Base-by-base conservation (phyloP, 2,888 invertebrate genomes). In the Chymomyza caudatula region DNA sequence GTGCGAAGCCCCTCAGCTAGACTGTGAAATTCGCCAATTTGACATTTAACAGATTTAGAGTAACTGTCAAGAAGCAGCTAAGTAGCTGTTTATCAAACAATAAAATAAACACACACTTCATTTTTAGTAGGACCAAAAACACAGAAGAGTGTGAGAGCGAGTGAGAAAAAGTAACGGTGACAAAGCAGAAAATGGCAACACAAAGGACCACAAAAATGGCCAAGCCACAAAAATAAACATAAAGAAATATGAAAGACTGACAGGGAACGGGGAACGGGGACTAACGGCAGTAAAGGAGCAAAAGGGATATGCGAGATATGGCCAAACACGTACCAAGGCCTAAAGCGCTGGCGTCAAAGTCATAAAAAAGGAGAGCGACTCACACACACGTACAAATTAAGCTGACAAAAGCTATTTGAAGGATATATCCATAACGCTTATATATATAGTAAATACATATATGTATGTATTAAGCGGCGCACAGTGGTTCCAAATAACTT, bases 101-200 rank as follows among this genome's bases (percentile, higher is more conserved):
- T 86, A 86, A 85, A 85, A 81, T 85, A 85, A 86, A 85, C 86
- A 85, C 83, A 73, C 86, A 76, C 76, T 86, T 77, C 72, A 63
- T 49, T 60, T 60, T 67, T 53, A 53, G 17, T 47, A 47, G 51
- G 2, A 49, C 17, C 1, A 60, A 47, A 29, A 29, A 23, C 17
- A 29, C 37, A 17, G n/a, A 13, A 22, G 13, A 6, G 13, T 20
- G 51, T 5, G 19, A 17, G 19, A 51, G 51, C 3, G 22, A 22
- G 22, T 13, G 20, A 15, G n/a, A 15, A n/a, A 44, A 49, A 60
- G 51, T 29, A 58, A 58, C 47, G 54, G 13, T 37, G 44, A 57
- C 62, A 22, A 23, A 49, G 56, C 37, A 42, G 17, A 43, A 63
- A 63, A 49, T 23, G 20, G 29, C 37, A 15, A 53, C 13, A n/a